phyloP scores from a whole-genome alignment of 1,140 invertebrate genomes.

The Papilio polytes region DNA sequence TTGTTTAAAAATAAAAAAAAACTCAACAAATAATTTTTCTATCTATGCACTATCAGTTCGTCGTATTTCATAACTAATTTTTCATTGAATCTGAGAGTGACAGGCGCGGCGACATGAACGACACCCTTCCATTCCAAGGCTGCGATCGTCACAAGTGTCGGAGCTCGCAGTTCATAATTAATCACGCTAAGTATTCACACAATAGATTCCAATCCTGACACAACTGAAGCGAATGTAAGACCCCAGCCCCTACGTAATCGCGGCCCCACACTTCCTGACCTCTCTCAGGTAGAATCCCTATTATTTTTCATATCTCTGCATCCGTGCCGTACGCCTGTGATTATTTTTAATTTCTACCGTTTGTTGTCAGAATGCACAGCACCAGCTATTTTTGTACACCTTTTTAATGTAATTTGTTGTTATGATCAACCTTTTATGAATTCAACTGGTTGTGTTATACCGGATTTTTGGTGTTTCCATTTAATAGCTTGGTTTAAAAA shows the following conservation, averaged over 20 bases:
- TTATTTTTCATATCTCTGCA: constrained; percentile 78
- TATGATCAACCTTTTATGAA: constrained; percentile 18
- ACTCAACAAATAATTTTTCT: not conserved
- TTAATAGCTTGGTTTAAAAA: not conserved
- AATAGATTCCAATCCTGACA: constrained; percentile 55
- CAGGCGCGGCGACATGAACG: constrained; percentile 35
- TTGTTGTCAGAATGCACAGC: constrained; percentile 67
- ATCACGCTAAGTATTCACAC: constrained; percentile 61
- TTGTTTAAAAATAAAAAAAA: too few species aligned
- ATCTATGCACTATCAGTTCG: not conserved
- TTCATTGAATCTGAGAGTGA: constrained; percentile 54
- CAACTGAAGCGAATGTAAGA: constrained; percentile 53
- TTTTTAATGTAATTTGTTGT: constrained; percentile 63
- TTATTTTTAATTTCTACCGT: constrained; percentile 79
- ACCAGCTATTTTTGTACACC: constrained; percentile 68
- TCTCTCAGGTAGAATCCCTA: constrained; percentile 59
- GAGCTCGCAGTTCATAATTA: constrained; percentile 60
- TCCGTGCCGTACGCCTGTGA: constrained; percentile 65
- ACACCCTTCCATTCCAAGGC: constrained; percentile 46
- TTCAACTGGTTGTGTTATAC: not conserved
- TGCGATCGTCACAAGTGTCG: constrained; percentile 54
- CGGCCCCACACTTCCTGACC: constrained; percentile 56
- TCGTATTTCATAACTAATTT: constrained; percentile 45
- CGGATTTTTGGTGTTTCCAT: not conserved
- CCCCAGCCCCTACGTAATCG: constrained; percentile 59